Conservation (phyloP, 2,113 vertebrate species). For the Phoenicopterus ruber region DNA sequence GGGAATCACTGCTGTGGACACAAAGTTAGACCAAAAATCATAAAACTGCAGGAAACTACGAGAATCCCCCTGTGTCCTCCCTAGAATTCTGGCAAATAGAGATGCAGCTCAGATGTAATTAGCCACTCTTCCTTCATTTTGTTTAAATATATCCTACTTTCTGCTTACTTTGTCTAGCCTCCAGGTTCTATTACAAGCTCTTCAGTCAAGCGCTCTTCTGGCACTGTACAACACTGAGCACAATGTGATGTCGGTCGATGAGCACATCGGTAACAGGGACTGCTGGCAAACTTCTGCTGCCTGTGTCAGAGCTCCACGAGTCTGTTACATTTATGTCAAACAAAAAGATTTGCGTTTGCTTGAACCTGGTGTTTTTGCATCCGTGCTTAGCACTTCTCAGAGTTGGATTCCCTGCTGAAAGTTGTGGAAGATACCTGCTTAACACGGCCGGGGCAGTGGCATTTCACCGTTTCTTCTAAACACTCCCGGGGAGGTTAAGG, state of each 20-base stretch:
- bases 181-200: background rate
- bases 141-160: background rate
- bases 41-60: background rate
- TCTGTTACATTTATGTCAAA: background rate
- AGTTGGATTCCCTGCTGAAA: background rate
- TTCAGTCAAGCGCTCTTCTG: background rate
- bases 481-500: background rate
- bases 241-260: background rate
- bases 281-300: background rate
- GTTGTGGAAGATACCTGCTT: background rate
- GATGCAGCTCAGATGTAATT: background rate
- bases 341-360: background rate
- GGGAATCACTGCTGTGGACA: background rate
- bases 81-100: background rate
- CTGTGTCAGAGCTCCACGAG: background rate
- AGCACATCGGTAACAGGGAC: background rate
- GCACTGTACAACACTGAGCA: background rate
- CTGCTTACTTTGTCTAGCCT: slow-evolving; percentile 5
- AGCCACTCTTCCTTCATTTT: background rate
- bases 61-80: background rate
- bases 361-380: background rate
- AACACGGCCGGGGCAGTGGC: background rate
- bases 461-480: background rate
- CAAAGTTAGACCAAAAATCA: background rate
- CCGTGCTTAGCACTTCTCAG: background rate